Evolutionary conservation across 1,140 invertebrate species (phyloP).

Genomic region (Zaprionus vittiger): DNA sequence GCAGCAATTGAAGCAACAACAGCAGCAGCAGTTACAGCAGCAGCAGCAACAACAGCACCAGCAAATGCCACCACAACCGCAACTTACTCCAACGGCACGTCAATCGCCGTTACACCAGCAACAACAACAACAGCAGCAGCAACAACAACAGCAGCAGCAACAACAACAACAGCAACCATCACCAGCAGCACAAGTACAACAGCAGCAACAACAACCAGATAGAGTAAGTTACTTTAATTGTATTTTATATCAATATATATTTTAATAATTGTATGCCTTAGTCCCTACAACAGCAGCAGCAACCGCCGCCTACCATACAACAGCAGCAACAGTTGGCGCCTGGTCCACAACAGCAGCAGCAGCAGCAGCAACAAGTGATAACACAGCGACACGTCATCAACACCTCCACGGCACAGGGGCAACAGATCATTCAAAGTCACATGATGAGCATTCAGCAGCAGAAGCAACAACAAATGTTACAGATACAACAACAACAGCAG

Average conservation of each 20-base stretch:
- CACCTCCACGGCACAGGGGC: slow-evolving; percentile 79
- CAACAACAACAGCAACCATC: slow-evolving; percentile 48
- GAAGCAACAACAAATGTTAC: slow-evolving; percentile 75
- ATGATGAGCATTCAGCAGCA: slow-evolving; percentile 79
- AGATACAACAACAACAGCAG: slow-evolving; percentile 57
- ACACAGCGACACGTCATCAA: slow-evolving; percentile 81
- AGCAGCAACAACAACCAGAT: slow-evolving; percentile 46
- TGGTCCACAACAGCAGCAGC: slow-evolving; percentile 52
- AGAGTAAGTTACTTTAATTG: slow-evolving; percentile 8
- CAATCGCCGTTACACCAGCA: slow-evolving; percentile 41
- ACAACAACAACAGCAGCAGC: slow-evolving; percentile 40
- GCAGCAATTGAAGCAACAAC: slow-evolving; percentile 79
- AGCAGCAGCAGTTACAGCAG: slow-evolving; percentile 64
- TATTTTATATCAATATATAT: neutral
- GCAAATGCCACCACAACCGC: slow-evolving; percentile 53
- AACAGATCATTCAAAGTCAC: slow-evolving; percentile 82
- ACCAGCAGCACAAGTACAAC: slow-evolving; percentile 41
- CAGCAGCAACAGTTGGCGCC: slow-evolving; percentile 35
- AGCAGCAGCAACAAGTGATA: slow-evolving; percentile 75
- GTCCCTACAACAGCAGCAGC: slow-evolving; percentile 62
- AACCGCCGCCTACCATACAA: slow-evolving; percentile 47
- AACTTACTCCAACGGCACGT: slow-evolving; percentile 36
- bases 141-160: slow-evolving; percentile 59
- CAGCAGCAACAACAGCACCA: slow-evolving; percentile 61
- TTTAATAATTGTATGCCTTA: neutral